These are phyloP conservation scores for Hemicrepidius hirtus DNA, from an alignment of 2,888 invertebrate genomes.

Conservation along the genomic window DNA sequence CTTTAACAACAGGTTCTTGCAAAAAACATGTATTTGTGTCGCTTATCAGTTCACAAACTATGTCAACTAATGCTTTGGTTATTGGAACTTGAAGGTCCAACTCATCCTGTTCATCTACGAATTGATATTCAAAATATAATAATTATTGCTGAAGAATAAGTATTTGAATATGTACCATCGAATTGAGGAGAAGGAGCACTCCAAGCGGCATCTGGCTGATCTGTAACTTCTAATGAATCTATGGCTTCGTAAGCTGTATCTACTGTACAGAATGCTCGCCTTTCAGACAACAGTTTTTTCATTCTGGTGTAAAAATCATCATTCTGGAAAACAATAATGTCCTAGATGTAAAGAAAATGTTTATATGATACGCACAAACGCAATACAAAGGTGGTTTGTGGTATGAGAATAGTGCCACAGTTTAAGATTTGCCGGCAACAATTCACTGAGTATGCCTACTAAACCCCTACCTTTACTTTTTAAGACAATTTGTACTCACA, in stretches of 20 bases:
- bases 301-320: constrained; percentile 71
- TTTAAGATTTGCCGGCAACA: no score
- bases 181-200: constrained; percentile 42
- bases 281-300: constrained; percentile 74
- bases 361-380: no score
- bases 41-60: constrained; percentile 72
- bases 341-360: no score
- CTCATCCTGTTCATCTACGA: constrained; percentile 74
- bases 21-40: constrained; percentile 71
- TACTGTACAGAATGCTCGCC: constrained; percentile 77
- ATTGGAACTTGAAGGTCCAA: constrained; percentile 72
- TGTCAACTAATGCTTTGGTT: constrained; percentile 71
- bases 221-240: constrained; percentile 45
- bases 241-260: constrained; percentile 77
- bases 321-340: constrained; percentile 67
- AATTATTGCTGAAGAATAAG: neutral
- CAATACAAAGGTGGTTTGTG: no score
- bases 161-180: no score
- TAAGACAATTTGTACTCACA: constrained; percentile 63
- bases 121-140: constrained; percentile 8
- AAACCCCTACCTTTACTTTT: no score
- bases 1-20: constrained; percentile 73
- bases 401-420: no score
- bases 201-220: constrained; percentile 41
- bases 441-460: no score